Percentiles rank a stretch among this genome's conserved stretches.
Evolutionary conservation across 2,797 vertebrate genomes (phyloP).

Genomic region (Morus bassanus): DNA sequence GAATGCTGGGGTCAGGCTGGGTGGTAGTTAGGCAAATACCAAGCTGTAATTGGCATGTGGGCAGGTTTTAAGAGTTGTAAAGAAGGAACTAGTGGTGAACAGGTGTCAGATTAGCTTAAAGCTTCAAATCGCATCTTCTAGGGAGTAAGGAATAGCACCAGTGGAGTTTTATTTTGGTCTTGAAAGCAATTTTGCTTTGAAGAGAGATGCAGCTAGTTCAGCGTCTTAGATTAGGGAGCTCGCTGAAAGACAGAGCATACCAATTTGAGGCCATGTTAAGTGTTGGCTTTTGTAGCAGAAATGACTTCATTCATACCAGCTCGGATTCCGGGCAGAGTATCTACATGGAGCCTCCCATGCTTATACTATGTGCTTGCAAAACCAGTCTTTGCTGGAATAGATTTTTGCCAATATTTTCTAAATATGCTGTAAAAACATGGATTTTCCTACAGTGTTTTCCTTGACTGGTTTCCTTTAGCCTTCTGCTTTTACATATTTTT

Average conservation of each 20-base stretch:
- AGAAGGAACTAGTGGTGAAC: neutral
- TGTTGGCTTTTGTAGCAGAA: neutral
- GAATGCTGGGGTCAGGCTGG: neutral
- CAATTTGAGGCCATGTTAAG: neutral
- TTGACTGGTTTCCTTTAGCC: neutral
- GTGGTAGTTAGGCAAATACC: too few relatives aligned
- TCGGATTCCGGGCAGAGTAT: neutral
- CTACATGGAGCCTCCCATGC: too few relatives aligned
- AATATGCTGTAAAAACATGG: neutral
- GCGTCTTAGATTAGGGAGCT: neutral
- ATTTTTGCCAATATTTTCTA: neutral
- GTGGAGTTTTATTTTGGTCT: neutral
- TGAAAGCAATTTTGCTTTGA: neutral
- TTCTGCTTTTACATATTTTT: neutral
- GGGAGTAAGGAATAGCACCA: neutral
- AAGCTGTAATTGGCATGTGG: neutral
- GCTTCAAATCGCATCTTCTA: neutral
- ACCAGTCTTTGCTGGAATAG: neutral
- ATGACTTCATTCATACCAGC: neutral
- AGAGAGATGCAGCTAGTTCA: neutral
- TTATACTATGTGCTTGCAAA: neutral
- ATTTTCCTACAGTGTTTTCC: neutral
- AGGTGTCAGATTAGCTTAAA: neutral
- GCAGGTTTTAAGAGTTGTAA: neutral
- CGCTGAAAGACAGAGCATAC: neutral